Evolutionary conservation across 1,140 invertebrate species (phyloP).

Genomic region (Diorhabda elongata): DNA sequence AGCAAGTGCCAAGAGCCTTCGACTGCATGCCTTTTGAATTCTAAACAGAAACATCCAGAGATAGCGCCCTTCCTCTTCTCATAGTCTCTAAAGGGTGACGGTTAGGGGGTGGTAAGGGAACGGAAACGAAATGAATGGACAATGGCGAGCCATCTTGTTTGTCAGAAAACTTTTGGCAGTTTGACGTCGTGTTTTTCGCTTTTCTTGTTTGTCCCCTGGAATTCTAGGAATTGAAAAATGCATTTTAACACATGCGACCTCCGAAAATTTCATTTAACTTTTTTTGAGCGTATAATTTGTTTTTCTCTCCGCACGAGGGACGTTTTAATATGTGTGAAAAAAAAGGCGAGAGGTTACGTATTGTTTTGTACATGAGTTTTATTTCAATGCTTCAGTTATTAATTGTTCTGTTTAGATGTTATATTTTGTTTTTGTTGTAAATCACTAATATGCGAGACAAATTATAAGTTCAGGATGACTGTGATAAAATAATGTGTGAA

Average conservation of each 20-base stretch:
- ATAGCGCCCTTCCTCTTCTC: constrained; percentile 20
- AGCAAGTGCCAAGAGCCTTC: constrained; percentile 8
- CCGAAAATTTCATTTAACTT: constrained; percentile 21
- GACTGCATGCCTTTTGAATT: constrained; percentile 12
- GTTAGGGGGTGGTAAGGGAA: constrained; percentile 10
- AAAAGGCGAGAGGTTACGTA: constrained; percentile 7
- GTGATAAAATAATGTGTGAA: too few species aligned
- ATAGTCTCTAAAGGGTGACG: constrained; percentile 12
- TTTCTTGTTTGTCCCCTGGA: constrained; percentile 30
- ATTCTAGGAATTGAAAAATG: constrained; percentile 34
- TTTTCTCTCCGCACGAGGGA: constrained; percentile 9
- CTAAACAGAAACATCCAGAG: constrained; percentile 23
- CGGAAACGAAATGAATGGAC: constrained; percentile 34
- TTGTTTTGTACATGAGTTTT: not conserved
- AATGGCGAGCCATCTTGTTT: constrained; percentile 40
- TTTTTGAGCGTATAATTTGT: constrained; percentile 15
- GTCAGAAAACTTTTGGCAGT: constrained; percentile 43
- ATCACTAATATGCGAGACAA: too few species aligned
- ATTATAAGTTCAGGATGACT: too few species aligned
- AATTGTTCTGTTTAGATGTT: too few species aligned
- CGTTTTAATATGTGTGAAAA: constrained; percentile 13
- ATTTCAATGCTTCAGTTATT: not conserved
- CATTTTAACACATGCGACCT: constrained; percentile 35
- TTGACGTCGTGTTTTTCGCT: constrained; percentile 41
- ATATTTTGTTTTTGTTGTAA: too few species aligned